Conservation (phyloP, 64 coral and sea anemone genomes). For the Orbicella faveolata region DNA sequence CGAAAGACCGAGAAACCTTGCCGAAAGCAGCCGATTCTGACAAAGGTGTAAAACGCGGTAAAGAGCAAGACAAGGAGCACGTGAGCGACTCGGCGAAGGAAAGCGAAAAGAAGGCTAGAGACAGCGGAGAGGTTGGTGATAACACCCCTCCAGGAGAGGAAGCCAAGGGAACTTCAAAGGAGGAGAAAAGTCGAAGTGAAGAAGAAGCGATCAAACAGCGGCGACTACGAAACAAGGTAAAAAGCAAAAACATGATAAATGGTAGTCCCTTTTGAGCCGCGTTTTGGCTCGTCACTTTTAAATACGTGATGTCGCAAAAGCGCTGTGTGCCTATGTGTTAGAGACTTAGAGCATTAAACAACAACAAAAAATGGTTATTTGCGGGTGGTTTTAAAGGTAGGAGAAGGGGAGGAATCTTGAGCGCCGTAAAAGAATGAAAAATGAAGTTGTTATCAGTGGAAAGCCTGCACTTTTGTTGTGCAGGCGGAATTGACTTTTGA, state of each 20-base stretch:
- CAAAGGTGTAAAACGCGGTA: background rate
- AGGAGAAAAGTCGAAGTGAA: conserved; percentile 13
- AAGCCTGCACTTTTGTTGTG: no score
- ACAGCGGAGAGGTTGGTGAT: background rate
- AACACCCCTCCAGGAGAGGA: background rate
- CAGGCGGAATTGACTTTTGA: no score
- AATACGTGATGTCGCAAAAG: background rate
- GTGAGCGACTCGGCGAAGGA: background rate
- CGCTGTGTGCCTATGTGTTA: no score
- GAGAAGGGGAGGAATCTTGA: no score
- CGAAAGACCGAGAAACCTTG: conserved; percentile 12
- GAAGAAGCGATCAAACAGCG: background rate
- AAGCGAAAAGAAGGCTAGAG: conserved; percentile 14
- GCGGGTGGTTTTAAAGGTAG: no score
- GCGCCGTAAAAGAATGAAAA: no score
- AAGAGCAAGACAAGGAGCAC: conserved; percentile 13
- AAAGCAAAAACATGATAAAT: background rate
- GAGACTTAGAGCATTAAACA: no score
- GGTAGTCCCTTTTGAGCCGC: background rate
- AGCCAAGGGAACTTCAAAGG: background rate
- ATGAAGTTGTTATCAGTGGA: no score
- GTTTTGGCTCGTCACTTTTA: no score
- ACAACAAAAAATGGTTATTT: no score
- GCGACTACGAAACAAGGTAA: conserved; percentile 35
- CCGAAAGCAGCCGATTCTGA: background rate